Evolutionary conservation across 2,797 vertebrate species (phyloP).

Genomic region (Eremophila alpestris): DNA sequence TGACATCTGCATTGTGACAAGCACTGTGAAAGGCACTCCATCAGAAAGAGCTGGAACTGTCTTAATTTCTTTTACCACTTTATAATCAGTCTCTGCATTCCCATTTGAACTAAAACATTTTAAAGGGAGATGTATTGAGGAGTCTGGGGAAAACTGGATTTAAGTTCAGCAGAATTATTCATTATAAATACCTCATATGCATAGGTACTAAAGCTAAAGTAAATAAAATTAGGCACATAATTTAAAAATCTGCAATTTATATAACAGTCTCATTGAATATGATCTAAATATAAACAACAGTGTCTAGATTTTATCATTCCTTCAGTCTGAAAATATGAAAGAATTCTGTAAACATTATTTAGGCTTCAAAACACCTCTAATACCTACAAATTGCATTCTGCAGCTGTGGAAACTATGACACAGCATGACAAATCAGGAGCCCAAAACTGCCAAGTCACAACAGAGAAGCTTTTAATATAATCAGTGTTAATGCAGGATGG

Average conservation of each 20-base stretch:
- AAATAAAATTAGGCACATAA: neutral
- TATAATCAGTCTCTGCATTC: neutral
- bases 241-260: neutral
- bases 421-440: neutral
- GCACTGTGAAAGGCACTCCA: neutral
- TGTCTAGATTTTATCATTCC: neutral
- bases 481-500: neutral
- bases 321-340: neutral
- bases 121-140: neutral
- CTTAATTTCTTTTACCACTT: neutral
- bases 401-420: neutral
- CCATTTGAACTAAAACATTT: neutral
- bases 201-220: neutral
- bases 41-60: neutral
- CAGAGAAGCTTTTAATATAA: neutral
- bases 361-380: neutral
- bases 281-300: neutral
- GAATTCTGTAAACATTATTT: neutral
- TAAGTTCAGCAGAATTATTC: neutral
- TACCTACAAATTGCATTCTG: neutral
- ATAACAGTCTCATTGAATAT: neutral
- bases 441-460: neutral
- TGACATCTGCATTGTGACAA: neutral
- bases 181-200: accelerated
- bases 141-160: neutral